Evolutionary conservation across 2,113 vertebrate genomes (phyloP).

Genomic region (Cranoglanis bouderius): DNA sequence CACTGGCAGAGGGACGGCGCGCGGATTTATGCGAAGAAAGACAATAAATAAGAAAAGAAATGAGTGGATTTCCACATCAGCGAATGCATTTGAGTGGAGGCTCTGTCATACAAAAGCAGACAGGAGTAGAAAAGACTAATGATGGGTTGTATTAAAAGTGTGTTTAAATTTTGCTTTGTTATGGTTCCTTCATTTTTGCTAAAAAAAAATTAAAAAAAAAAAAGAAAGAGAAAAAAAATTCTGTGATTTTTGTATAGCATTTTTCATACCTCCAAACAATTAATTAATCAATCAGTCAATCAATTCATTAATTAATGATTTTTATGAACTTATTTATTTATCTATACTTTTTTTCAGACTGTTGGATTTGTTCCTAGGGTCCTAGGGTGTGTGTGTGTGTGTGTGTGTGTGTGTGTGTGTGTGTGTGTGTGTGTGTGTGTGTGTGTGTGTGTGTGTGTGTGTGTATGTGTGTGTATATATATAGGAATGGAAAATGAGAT

Average conservation of each 20-base stretch:
- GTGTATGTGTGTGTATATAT: too few relatives aligned
- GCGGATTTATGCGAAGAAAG: conserved; percentile 1
- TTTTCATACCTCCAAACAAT: background rate
- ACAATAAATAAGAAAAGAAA: conserved; percentile 14
- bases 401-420: too few relatives aligned
- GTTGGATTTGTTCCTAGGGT: too few relatives aligned
- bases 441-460: too few relatives aligned
- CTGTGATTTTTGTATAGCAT: background rate
- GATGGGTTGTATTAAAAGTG: background rate
- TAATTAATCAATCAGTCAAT: background rate
- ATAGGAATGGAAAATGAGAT: too few relatives aligned
- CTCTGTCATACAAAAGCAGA: background rate
- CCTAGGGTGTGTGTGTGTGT: too few relatives aligned
- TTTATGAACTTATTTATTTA: background rate
- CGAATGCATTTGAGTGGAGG: background rate
- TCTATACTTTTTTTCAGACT: too few relatives aligned
- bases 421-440: too few relatives aligned
- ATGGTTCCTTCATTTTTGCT: background rate
- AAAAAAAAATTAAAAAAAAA: background rate
- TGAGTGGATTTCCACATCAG: background rate
- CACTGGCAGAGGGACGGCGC: background rate
- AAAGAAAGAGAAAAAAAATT: too few relatives aligned
- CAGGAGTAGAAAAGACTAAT: background rate
- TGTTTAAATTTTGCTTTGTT: background rate
- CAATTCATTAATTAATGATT: background rate